Conservation (phyloP, 2,888 invertebrate species). For the Ormyrus nitidulus region DNA sequence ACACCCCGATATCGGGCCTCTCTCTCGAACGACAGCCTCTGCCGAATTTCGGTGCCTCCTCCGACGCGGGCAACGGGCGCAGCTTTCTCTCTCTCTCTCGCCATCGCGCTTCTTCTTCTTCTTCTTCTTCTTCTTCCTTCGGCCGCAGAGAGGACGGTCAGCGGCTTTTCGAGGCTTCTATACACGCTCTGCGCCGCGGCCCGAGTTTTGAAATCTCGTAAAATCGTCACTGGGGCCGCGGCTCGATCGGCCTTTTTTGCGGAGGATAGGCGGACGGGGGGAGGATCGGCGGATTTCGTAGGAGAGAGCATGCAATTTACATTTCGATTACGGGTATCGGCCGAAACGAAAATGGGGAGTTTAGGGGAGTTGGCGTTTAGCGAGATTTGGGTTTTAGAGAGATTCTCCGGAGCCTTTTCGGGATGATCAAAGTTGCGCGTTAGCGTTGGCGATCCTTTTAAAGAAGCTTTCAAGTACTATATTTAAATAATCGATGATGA, state of each 20-base stretch:
- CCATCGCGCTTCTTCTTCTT: slow-evolving; percentile 48
- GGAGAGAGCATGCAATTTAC: slow-evolving; percentile 14
- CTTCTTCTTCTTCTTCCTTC: slow-evolving; percentile 52
- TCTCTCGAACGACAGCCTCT: slow-evolving; percentile 30
- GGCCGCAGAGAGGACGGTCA: slow-evolving; percentile 57
- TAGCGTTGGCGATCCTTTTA: too few relatives aligned
- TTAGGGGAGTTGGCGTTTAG: neutral
- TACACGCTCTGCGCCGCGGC: slow-evolving; percentile 30
- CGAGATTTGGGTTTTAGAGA: neutral
- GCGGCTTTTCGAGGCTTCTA: slow-evolving; percentile 48
- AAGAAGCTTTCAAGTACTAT: too few relatives aligned
- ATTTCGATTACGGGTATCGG: slow-evolving; percentile 28
- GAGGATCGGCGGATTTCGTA: too few relatives aligned
- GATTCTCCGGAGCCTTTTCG: slow-evolving; percentile 6
- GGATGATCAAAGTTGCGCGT: neutral
- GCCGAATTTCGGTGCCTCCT: slow-evolving; percentile 51
- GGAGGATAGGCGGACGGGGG: too few relatives aligned
- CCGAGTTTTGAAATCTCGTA: slow-evolving; percentile 24
- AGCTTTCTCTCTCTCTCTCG: slow-evolving; percentile 32
- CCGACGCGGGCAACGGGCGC: neutral
- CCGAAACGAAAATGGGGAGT: neutral
- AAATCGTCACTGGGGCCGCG: slow-evolving; percentile 36
- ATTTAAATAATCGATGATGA: too few relatives aligned
- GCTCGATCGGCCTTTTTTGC: neutral
- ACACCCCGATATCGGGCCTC: neutral